Percentiles rank a stretch among this genome's conserved stretches.
phyloP scores from a whole-genome alignment of 2,797 vertebrate genomes.

The Mus spretus region DNA sequence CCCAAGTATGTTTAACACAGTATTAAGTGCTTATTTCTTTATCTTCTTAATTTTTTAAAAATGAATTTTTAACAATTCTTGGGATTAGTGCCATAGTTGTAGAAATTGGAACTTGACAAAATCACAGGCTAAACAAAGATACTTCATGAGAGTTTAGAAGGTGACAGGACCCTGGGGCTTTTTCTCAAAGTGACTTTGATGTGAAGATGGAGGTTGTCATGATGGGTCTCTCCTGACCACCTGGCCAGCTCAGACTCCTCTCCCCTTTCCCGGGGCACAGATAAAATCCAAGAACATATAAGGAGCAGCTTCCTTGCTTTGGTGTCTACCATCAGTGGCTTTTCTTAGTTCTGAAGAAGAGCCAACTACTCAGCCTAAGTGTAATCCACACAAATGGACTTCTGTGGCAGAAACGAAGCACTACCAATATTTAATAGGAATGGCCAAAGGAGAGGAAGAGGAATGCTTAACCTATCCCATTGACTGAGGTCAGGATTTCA shows the following conservation, averaged over 20 bases:
- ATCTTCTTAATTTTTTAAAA: background rate
- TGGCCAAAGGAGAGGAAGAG: background rate
- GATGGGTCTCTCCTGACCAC: background rate
- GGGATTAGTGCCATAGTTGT: background rate
- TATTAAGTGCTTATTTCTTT: background rate
- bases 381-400: background rate
- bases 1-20: background rate
- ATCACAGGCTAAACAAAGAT: background rate
- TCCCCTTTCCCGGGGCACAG: background rate
- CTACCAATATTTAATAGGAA: conserved; percentile 35
- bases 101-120: background rate
- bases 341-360: background rate
- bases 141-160: background rate
- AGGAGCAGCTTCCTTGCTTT: background rate
- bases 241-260: background rate
- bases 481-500: background rate
- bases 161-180: background rate
- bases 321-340: background rate
- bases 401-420: background rate
- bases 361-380: background rate
- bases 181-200: background rate
- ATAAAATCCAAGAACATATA: background rate
- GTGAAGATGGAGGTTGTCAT: background rate
- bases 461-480: background rate
- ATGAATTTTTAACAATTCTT: background rate